A percentile compares a stretch with the other conserved stretches of the same genome.
Conservation (phyloP, 2,797 vertebrate genomes). For the Aratinga solstitialis region DNA sequence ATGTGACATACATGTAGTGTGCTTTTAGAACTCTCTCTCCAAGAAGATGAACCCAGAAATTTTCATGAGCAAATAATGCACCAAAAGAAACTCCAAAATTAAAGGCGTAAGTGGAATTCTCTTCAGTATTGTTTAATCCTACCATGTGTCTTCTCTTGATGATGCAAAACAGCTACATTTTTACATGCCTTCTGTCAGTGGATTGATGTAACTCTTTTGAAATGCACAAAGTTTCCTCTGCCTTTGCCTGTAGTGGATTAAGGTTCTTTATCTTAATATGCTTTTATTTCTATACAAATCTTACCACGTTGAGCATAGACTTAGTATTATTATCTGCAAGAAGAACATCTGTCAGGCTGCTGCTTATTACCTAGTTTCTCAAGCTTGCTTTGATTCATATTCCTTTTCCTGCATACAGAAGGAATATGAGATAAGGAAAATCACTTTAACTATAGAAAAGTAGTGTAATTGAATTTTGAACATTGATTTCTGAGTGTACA, state of each 20-base stretch:
- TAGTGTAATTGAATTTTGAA: neutral
- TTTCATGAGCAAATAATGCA: neutral
- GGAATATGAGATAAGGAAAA: neutral
- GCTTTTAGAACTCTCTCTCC: neutral
- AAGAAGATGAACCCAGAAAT: neutral
- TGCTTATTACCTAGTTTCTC: neutral
- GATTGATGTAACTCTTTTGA: neutral
- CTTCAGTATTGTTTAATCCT: neutral
- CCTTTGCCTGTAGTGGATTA: neutral
- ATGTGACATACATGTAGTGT: neutral
- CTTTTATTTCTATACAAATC: neutral
- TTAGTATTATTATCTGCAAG: neutral
- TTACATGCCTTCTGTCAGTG: neutral
- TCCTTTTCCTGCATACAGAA: neutral
- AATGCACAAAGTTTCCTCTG: neutral
- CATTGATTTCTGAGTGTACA: neutral
- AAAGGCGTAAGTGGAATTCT: neutral
- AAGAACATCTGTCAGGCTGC: neutral
- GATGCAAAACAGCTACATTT: neutral
- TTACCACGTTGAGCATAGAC: neutral
- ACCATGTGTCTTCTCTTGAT: neutral
- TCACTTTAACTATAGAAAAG: neutral
- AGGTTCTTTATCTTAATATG: neutral
- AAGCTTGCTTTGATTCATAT: neutral
- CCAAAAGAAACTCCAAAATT: neutral